Percentiles rank a stretch among this genome's conserved stretches.
Conservation (phyloP, 2,113 vertebrate genomes). For the Dromiciops gliroides region DNA sequence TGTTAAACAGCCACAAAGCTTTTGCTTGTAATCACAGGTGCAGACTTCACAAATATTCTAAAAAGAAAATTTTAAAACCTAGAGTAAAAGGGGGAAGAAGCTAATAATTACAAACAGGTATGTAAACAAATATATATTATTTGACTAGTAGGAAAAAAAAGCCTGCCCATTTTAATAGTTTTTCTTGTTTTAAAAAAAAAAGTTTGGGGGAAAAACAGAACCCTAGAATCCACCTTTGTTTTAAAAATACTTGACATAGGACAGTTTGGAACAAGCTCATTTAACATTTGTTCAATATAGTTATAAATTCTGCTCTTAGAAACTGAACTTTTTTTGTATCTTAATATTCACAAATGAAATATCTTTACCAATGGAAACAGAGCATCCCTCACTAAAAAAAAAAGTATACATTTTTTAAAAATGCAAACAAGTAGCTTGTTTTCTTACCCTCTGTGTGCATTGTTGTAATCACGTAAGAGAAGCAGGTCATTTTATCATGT, state of each 20-base stretch:
- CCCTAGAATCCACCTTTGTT: background rate
- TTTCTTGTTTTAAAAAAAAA: background rate
- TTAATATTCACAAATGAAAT: background rate
- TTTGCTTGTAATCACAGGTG: background rate
- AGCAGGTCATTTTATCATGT: background rate
- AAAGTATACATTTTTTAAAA: background rate
- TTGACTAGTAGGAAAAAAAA: background rate
- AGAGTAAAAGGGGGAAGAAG: background rate
- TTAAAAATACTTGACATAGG: background rate
- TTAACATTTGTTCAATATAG: background rate
- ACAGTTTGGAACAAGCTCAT: background rate
- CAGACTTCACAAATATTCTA: background rate
- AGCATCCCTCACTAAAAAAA: background rate
- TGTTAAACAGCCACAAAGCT: background rate
- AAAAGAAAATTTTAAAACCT: background rate
- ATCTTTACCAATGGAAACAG: background rate
- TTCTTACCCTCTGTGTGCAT: background rate
- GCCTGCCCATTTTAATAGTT: background rate
- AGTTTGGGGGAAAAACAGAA: background rate
- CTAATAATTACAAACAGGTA: background rate
- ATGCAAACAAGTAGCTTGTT: background rate
- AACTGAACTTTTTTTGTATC: background rate
- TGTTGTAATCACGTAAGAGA: background rate
- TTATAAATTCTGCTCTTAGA: background rate
- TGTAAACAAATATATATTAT: background rate